Percentiles rank a stretch among this genome's conserved stretches.
Conservation (phyloP, 2,888 invertebrate genomes). For the Cataglyphis altisquamis region DNA sequence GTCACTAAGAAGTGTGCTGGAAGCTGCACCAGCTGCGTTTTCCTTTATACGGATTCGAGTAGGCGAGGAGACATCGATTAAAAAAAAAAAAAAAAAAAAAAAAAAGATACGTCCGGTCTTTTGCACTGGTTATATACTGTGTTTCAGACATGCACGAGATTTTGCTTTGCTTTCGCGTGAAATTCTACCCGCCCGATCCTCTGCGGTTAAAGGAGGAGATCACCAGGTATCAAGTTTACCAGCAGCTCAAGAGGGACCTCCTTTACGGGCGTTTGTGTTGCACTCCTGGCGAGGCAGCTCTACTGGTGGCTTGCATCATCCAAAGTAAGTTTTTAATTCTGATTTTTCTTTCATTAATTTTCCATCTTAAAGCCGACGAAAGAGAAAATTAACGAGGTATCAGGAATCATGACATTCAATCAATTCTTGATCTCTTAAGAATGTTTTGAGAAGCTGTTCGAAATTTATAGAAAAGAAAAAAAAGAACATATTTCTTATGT, state of each 20-base stretch:
- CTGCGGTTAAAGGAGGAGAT: slow-evolving; percentile 97
- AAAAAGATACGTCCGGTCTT: slow-evolving; percentile 24
- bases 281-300: slow-evolving; percentile 95
- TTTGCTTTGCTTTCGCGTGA: slow-evolving; percentile 97
- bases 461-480: no score
- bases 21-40: not conserved
- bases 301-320: slow-evolving; percentile 96
- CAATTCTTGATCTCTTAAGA: not conserved
- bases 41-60: not conserved
- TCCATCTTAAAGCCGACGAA: not conserved
- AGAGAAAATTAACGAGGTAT: not conserved
- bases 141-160: slow-evolving; percentile 95
- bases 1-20: not conserved
- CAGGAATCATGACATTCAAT: not conserved
- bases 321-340: slow-evolving; percentile 91
- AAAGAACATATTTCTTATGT: no score
- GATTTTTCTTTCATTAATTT: not conserved
- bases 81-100: no score
- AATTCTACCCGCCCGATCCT: slow-evolving; percentile 99
- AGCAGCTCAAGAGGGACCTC: slow-evolving; percentile 97
- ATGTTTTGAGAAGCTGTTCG: no score
- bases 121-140: slow-evolving; percentile 54
- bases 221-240: slow-evolving; percentile 97
- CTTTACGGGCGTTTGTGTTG: slow-evolving; percentile 98
- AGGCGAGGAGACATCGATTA: slow-evolving; percentile 19